Percentiles rank a stretch among this genome's conserved stretches.
Conservation (phyloP, 1,140 invertebrate species). For the Polypedilum vanderplanki region DNA sequence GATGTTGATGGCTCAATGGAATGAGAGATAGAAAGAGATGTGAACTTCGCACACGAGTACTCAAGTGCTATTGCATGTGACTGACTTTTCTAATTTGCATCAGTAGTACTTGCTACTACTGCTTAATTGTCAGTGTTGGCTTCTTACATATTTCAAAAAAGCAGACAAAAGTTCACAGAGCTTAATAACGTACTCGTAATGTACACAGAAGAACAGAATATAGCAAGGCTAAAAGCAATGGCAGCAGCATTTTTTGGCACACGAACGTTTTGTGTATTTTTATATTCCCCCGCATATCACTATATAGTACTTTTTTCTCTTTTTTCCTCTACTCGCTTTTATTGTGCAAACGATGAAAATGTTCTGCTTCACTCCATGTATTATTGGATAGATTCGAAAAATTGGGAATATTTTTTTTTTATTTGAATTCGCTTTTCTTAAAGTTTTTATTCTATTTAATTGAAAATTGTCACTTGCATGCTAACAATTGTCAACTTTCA, state of each 20-base stretch:
- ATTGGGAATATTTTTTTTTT: too few relatives aligned
- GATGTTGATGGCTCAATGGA: background rate
- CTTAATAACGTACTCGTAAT: background rate
- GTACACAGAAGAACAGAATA: too few relatives aligned
- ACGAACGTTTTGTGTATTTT: constrained; percentile 18
- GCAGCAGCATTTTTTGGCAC: constrained; percentile 10
- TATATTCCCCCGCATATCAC: background rate
- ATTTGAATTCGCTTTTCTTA: too few relatives aligned
- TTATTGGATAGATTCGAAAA: too few relatives aligned
- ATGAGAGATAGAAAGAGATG: background rate
- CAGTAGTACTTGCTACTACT: too few relatives aligned
- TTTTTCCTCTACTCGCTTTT: background rate
- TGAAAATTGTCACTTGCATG: too few relatives aligned
- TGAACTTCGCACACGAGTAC: background rate
- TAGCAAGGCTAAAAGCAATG: background rate
- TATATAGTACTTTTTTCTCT: background rate
- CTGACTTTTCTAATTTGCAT: background rate
- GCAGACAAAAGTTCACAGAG: background rate
- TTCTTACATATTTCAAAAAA: background rate
- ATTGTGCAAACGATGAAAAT: constrained; percentile 13
- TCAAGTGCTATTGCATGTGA: background rate
- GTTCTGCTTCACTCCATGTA: background rate
- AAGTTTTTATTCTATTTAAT: too few relatives aligned
- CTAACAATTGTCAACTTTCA: too few relatives aligned
- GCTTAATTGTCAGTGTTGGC: background rate